Percentiles rank a stretch among this genome's conserved stretches.
Evolutionary conservation across 2,797 vertebrate species (phyloP).

Genomic region (Strix occidentalis): DNA sequence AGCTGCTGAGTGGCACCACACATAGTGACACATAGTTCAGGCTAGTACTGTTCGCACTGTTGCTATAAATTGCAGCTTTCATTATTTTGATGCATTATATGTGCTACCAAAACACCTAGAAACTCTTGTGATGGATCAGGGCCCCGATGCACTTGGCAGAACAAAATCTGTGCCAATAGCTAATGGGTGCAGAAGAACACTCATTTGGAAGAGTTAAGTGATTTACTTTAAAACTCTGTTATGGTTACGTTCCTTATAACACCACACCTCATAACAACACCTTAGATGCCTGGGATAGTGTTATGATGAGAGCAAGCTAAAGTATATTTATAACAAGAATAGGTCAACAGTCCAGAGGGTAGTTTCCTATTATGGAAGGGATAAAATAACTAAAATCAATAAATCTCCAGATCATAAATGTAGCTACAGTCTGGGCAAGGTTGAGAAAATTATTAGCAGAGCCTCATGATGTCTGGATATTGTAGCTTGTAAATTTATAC

Average conservation of each 20-base stretch:
- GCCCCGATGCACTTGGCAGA: neutral
- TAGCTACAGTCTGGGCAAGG: conserved; percentile 78
- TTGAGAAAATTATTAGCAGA: conserved; percentile 81
- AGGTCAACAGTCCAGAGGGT: conserved; percentile 78
- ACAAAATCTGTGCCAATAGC: neutral
- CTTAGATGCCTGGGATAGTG: conserved; percentile 72
- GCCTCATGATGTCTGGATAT: conserved; percentile 79
- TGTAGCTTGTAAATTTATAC: conserved; percentile 82
- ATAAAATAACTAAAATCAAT: conserved; percentile 83
- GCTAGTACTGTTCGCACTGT: neutral
- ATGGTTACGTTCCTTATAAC: conserved; percentile 64
- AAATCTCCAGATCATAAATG: conserved; percentile 84
- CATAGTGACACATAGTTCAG: neutral
- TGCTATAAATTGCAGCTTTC: neutral
- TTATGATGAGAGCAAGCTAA: conserved; percentile 74
- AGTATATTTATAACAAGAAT: conserved; percentile 76
- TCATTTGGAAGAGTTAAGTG: conserved; percentile 66
- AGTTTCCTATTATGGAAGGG: conserved; percentile 79
- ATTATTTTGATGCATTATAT: neutral
- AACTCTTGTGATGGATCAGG: neutral
- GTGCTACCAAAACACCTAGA: neutral
- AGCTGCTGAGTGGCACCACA: neutral
- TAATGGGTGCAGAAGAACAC: neutral
- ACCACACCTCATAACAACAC: conserved; percentile 72
- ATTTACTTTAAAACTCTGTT: conserved; percentile 66